These are phyloP conservation scores for Hylaeus volcanicus DNA, from an alignment of 1,140 invertebrate genomes.

Conservation along the genomic window DNA sequence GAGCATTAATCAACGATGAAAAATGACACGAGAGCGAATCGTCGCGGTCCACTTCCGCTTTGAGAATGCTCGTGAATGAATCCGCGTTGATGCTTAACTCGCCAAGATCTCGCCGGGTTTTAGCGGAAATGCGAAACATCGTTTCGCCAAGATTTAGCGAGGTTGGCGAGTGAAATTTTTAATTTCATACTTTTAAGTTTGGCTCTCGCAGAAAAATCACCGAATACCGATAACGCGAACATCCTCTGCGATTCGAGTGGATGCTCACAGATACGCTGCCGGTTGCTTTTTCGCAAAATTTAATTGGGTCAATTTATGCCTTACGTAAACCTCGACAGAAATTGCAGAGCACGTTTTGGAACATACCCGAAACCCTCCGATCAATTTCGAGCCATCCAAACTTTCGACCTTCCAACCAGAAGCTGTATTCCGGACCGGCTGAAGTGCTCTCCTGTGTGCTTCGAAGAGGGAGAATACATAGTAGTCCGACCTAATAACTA, in stretches of 20 bases:
- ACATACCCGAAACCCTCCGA: slow-evolving; percentile 1
- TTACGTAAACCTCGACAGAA: slow-evolving; percentile 4
- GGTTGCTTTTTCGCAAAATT: not conserved
- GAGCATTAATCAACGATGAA: slow-evolving; percentile 36
- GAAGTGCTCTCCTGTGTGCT: slow-evolving; percentile 18
- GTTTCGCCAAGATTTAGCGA: too few relatives aligned
- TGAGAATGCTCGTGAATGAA: not conserved
- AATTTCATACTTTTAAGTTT: too few relatives aligned
- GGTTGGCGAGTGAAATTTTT: too few relatives aligned
- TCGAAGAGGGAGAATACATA: slow-evolving; percentile 20
- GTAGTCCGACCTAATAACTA: slow-evolving; percentile 40
- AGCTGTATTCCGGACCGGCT: not conserved
- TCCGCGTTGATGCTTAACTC: too few relatives aligned
- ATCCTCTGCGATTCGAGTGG: not conserved
- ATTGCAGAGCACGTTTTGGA: slow-evolving; percentile 16
- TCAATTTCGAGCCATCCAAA: slow-evolving; percentile 43
- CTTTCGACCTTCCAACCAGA: slow-evolving; percentile 24
- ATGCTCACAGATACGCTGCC: not conserved
- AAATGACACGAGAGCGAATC: slow-evolving; percentile 27
- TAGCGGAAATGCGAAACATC: too few relatives aligned
- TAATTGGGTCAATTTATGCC: slow-evolving; percentile 21
- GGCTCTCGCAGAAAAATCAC: not conserved
- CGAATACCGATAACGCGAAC: too few relatives aligned
- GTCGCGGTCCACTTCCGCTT: not conserved
- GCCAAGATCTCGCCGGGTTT: too few relatives aligned